These are phyloP conservation scores for Zootoca vivipara DNA, from an alignment of 2,113 vertebrate species.

Conservation along the genomic window DNA sequence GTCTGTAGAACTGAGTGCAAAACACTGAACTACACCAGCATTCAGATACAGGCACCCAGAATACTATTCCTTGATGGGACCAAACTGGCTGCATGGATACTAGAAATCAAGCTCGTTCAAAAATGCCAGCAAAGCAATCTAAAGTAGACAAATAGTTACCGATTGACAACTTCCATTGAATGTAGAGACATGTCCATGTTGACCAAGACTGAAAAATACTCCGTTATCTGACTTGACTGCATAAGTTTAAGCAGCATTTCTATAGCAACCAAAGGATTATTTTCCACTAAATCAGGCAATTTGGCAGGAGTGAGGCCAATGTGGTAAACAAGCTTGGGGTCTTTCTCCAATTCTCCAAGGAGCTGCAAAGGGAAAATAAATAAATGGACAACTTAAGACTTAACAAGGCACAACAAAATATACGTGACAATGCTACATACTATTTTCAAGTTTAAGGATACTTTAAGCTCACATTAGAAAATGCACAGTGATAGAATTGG, in stretches of 20 bases:
- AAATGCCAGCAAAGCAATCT: background rate
- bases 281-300: constrained; percentile 96
- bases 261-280: constrained; percentile 97
- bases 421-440: background rate
- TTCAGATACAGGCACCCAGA: background rate
- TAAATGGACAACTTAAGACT: background rate
- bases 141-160: constrained; percentile 75
- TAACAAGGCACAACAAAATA: background rate
- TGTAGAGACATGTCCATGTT: constrained; percentile 99
- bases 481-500: background rate
- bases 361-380: constrained; percentile 76
- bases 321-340: constrained; percentile 97
- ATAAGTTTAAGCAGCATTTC: constrained; percentile 99
- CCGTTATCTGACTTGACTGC: constrained; percentile 98
- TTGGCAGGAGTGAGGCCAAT: constrained; percentile 95
- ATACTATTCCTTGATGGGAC: background rate
- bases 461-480: background rate
- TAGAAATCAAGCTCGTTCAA: background rate
- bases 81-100: background rate
- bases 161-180: constrained; percentile 99
- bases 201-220: constrained; percentile 97
- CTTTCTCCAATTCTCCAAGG: constrained; percentile 94
- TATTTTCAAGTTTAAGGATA: background rate
- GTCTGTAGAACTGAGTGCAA: background rate
- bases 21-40: background rate